Conservation (phyloP, 92 coral and sea anemone genomes). For the Scolanthus callimorphus region DNA sequence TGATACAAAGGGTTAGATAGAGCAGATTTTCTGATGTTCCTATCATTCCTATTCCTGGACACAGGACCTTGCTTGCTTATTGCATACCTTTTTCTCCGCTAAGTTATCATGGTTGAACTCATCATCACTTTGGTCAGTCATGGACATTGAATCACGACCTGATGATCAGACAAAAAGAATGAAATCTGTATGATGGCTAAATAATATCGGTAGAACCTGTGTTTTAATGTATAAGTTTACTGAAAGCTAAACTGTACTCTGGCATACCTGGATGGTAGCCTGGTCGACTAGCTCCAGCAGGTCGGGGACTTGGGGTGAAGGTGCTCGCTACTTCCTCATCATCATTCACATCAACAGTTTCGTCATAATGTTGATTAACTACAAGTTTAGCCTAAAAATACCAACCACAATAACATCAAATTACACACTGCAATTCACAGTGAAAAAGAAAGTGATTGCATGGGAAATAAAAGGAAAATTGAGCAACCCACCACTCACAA, state of each 20-base stretch:
- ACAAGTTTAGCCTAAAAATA: slow-evolving; percentile 66
- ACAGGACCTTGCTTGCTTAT: no score
- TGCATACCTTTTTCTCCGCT: slow-evolving; percentile 91
- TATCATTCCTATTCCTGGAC: no score
- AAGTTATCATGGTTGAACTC: slow-evolving; percentile 93
- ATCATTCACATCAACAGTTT: slow-evolving; percentile 93
- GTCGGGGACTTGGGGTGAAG: slow-evolving; percentile 96
- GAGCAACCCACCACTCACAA: no score
- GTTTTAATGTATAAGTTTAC: no score
- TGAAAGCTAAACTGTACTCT: no score
- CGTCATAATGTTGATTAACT: slow-evolving; percentile 98
- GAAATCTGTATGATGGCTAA: no score
- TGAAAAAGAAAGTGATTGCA: no score
- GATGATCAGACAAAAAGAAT: no score
- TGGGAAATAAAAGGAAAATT: no score
- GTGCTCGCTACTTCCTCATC: slow-evolving; percentile 99
- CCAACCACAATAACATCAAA: background rate
- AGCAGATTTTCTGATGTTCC: no score
- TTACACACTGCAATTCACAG: background rate
- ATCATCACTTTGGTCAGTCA: slow-evolving; percentile 99
- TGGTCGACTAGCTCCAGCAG: slow-evolving; percentile 51
- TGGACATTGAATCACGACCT: slow-evolving; percentile 82
- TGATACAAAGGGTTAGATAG: no score
- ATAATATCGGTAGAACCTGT: no score
- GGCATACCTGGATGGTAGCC: slow-evolving; percentile 62